Evolutionary conservation across 2,888 invertebrate species (phyloP).

Genomic region (Ethmia dodecea): DNA sequence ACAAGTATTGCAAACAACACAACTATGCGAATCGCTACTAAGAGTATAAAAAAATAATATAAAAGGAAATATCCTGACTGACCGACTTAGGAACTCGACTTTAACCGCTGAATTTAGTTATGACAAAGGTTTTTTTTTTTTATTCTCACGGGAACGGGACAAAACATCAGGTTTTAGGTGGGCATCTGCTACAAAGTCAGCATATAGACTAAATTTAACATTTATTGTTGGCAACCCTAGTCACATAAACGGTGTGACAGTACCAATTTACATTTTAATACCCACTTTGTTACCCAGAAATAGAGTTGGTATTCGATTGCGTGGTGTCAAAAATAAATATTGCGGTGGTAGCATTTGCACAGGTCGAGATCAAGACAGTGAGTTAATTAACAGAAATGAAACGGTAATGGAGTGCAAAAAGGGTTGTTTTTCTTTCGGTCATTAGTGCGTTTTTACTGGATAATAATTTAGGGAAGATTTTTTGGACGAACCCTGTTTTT

Average conservation of each 20-base stretch:
- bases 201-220: too few species aligned
- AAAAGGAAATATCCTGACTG: too few species aligned
- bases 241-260: background rate
- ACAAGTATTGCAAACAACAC: too few species aligned
- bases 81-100: too few species aligned
- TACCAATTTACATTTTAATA: conserved; percentile 8
- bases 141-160: too few species aligned
- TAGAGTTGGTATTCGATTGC: conserved; percentile 12
- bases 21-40: too few species aligned
- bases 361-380: conserved; percentile 20
- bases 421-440: conserved; percentile 25
- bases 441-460: conserved; percentile 14
- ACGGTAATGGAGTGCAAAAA: conserved; percentile 21
- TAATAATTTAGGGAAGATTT: background rate
- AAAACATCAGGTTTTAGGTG: too few species aligned
- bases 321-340: conserved; percentile 5
- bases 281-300: conserved; percentile 2
- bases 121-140: too few species aligned
- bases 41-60: too few species aligned
- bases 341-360: conserved; percentile 17
- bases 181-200: too few species aligned
- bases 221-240: conserved; percentile 3
- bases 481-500: too few species aligned
- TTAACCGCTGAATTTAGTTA: too few species aligned
- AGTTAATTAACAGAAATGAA: conserved; percentile 30